phyloP scores from a whole-genome alignment of 2,888 invertebrate genomes.

The Argyresthia albistria region DNA sequence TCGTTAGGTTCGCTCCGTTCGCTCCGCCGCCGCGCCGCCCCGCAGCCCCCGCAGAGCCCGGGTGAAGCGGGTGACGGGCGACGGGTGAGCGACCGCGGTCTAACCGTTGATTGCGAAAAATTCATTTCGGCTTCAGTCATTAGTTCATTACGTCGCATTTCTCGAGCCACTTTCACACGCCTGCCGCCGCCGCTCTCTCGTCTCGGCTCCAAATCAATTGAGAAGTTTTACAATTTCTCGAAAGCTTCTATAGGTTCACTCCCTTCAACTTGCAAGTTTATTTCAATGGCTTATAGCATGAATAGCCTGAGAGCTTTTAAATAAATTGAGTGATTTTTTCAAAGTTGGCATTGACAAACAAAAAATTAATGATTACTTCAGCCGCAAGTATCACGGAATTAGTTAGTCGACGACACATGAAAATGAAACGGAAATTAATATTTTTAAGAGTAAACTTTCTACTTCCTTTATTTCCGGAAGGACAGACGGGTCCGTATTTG shows the following conservation, averaged over 20 bases:
- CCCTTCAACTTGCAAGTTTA: not conserved
- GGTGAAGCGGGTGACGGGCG: too few species aligned
- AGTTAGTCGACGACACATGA: too few species aligned
- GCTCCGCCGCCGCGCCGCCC: not conserved
- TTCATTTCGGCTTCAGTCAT: not conserved
- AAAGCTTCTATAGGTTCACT: not conserved
- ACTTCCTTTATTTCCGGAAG: too few species aligned
- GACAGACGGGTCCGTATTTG: too few species aligned
- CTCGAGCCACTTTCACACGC: not conserved
- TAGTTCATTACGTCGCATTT: not conserved
- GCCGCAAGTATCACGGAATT: not conserved
- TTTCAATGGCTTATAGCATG: slow-evolving; percentile 1
- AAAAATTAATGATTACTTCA: not conserved
- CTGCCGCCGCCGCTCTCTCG: not conserved
- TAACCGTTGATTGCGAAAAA: slow-evolving; percentile 1
- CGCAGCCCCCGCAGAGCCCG: not conserved
- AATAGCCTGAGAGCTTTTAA: not conserved
- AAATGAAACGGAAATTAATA: too few species aligned
- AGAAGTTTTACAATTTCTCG: slow-evolving; percentile 1
- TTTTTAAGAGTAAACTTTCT: too few species aligned
- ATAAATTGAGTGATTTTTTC: not conserved
- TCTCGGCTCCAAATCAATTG: slow-evolving; percentile 1
- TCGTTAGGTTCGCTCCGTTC: slow-evolving; percentile 3
- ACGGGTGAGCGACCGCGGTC: too few species aligned
- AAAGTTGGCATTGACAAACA: not conserved